Conservation (phyloP, 2,113 vertebrate species). For the Arizona elegans region DNA sequence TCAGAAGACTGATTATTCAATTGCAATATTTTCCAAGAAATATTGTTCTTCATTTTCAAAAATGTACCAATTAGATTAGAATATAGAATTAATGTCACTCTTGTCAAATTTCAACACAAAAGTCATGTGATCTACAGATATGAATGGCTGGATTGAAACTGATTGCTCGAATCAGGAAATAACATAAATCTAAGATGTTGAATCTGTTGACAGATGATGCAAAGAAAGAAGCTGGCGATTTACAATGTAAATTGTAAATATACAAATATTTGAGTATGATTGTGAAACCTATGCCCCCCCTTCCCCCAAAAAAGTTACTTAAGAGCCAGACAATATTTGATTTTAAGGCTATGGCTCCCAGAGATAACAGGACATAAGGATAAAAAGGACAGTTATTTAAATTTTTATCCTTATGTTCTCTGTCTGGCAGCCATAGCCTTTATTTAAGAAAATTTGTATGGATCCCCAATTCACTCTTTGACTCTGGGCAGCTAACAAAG, state of each 20-base stretch:
- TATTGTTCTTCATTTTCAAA: background rate
- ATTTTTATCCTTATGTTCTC: no score
- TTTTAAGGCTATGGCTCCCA: background rate
- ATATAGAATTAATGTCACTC: background rate
- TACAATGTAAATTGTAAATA: background rate
- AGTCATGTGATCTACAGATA: background rate
- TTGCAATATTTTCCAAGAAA: background rate
- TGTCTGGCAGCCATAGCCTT: no score
- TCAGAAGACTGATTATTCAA: background rate
- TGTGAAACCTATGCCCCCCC: background rate
- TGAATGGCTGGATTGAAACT: background rate
- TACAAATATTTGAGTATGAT: background rate
- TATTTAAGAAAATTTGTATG: no score
- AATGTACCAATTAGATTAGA: background rate
- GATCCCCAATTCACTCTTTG: no score
- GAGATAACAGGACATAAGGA: background rate
- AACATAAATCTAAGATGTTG: background rate
- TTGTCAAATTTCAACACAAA: background rate
- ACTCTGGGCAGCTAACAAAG: no score
- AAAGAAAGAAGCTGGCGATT: background rate
- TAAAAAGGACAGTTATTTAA: background rate
- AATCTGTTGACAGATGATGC: background rate
- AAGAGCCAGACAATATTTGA: background rate
- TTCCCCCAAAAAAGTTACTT: no score
- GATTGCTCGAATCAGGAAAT: background rate